Base-by-base conservation (phyloP, 1,140 invertebrate species). In the Yoshiicerus persimilis region DNA sequence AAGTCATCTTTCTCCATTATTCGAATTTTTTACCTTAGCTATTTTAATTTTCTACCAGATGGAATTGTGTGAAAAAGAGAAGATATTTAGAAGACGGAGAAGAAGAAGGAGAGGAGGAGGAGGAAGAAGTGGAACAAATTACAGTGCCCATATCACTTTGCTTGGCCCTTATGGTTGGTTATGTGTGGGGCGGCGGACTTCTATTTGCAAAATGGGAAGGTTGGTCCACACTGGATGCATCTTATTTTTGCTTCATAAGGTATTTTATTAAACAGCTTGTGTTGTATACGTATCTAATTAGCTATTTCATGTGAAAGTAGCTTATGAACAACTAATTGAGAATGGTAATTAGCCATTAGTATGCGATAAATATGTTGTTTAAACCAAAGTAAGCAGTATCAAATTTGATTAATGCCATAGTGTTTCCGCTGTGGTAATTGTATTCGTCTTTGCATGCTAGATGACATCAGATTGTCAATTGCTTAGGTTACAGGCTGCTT, bases 191-290 rank as follows among this genome's bases (percentile, higher is more conserved):
- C 30, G 98, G 98, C 1, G 97, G 98, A 0, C 94, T 98, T 86
- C 94, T 99, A 80, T 99, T 99, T 92, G 91, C 92, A 6, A 95
- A 96, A 92, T 96, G 96, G 92, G 94, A 96, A 30, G 97, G 96
- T 70, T 99, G 98, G 98, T 96, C 95, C 34, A 94, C 97, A 32
- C 93, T 99, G 20, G 98, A 99, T 91, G 97, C 97, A 30, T 95
- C 96, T 90, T 99, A 98, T 92, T 99, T 99, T 92, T 98, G 97
- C 91, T 99, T 98, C 93, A 97, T 98, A 27, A 97, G 97, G 90
- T 89, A 85, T 90, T 94, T 95, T 62, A 30, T 80, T 30, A 86
- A 66, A 86, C 66, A 95, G 94, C 0, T 92, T 95, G 38, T 93
- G 93, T 41, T 32, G 27, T 77, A 36, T 16, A 20, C 16, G 34